Evolutionary conservation across 2,888 invertebrate species (phyloP).

Genomic region (Macrophya annulata): DNA sequence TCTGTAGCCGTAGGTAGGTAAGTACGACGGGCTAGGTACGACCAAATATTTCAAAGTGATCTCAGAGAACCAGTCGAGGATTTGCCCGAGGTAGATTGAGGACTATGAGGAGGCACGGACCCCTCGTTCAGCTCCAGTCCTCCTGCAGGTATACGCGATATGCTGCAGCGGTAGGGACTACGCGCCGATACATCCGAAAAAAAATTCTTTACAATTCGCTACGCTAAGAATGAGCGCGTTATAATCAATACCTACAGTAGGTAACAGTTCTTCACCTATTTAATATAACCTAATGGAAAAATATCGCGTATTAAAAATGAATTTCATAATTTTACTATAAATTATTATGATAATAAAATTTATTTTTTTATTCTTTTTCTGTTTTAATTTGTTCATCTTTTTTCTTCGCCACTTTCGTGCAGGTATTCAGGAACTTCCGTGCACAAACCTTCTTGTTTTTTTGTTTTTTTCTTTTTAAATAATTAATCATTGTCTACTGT

Average conservation of each 20-base stretch:
- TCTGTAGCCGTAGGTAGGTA: too few species aligned
- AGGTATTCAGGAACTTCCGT: conserved; percentile 62
- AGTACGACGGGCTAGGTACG: neutral
- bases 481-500: conserved; percentile 73
- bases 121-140: neutral
- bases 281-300: too few species aligned
- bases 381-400: neutral
- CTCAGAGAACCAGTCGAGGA: conserved; percentile 59
- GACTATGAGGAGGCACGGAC: neutral
- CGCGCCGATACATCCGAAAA: neutral
- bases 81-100: conserved; percentile 15
- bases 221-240: neutral
- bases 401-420: conserved; percentile 29
- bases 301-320: too few species aligned
- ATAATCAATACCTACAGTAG: too few species aligned
- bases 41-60: conserved; percentile 64
- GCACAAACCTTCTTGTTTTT: conserved; percentile 31
- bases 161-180: neutral
- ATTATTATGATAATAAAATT: neutral
- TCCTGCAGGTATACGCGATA: neutral
- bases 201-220: neutral
- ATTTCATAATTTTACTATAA: too few species aligned
- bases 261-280: too few species aligned
- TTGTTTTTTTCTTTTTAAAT: conserved; percentile 63
- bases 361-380: neutral